phyloP scores from a whole-genome alignment of 2,888 invertebrate genomes.

The Amblyjoppa proteus region DNA sequence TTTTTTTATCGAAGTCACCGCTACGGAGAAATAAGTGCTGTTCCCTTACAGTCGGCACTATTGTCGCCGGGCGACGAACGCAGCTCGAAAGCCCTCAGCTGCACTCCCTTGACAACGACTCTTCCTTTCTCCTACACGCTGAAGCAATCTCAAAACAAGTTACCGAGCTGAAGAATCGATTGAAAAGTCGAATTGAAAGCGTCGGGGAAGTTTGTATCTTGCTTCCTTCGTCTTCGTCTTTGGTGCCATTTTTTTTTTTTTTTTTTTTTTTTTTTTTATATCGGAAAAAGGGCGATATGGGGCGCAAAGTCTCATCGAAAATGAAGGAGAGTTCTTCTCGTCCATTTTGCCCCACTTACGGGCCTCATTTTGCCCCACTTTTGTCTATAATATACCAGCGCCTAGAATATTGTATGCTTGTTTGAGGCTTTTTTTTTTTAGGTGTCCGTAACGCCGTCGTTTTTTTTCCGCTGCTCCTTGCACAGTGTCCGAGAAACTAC shows the following conservation, averaged over 20 bases:
- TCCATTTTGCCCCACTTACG: no score
- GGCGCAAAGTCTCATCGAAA: no score
- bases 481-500: not conserved
- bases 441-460: not conserved
- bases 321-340: no score
- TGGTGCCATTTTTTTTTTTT: no score
- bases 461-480: not conserved
- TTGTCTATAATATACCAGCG: no score
- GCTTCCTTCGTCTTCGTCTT: not conserved
- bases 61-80: constrained; percentile 1
- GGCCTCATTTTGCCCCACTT: no score
- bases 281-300: no score
- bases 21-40: constrained; percentile 14
- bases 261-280: no score
- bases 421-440: no score
- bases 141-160: not conserved
- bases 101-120: not conserved
- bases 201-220: not conserved
- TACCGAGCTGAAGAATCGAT: not conserved
- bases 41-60: constrained; percentile 11
- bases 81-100: not conserved
- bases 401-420: no score
- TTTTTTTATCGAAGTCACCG: not conserved
- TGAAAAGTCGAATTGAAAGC: constrained; percentile 8
- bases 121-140: not conserved